Conservation (phyloP, 2,888 invertebrate genomes). For the Caenorhabditis sp. region DNA sequence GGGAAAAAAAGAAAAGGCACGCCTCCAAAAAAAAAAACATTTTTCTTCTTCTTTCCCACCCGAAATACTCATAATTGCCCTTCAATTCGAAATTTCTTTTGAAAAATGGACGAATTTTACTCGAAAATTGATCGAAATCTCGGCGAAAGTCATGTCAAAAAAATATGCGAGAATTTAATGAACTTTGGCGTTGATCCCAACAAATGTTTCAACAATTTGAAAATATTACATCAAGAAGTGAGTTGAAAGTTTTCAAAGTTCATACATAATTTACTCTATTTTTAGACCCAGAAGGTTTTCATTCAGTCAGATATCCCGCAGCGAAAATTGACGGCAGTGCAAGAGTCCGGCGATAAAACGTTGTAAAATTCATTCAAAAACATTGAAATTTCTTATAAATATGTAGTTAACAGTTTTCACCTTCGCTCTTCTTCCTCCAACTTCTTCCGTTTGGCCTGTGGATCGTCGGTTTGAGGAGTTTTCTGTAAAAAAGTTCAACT, state of each 20-base stretch:
- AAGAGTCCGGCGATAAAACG: neutral
- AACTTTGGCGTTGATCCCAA: neutral
- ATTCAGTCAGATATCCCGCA: neutral
- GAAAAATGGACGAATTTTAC: neutral
- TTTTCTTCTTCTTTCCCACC: neutral
- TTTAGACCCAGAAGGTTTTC: neutral
- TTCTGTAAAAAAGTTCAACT: constrained; percentile 7
- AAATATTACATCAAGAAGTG: neutral
- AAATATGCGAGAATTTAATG: neutral
- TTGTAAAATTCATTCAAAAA: neutral
- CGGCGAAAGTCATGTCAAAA: neutral
- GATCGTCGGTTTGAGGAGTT: constrained; percentile 18
- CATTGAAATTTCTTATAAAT: neutral
- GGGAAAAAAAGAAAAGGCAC: neutral
- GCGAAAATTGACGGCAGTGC: neutral
- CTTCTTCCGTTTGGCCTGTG: constrained; percentile 41
- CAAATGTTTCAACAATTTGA: neutral
- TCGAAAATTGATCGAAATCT: neutral
- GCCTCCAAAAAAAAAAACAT: neutral
- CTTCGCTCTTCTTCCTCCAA: constrained; percentile 37
- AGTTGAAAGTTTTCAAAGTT: neutral
- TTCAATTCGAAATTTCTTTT: neutral
- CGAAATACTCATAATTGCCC: neutral
- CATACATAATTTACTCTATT: neutral
- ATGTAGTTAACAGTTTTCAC: neutral